These are phyloP conservation scores for Platypus cylindrus DNA, from an alignment of 2,888 invertebrate species.

Conservation along the genomic window DNA sequence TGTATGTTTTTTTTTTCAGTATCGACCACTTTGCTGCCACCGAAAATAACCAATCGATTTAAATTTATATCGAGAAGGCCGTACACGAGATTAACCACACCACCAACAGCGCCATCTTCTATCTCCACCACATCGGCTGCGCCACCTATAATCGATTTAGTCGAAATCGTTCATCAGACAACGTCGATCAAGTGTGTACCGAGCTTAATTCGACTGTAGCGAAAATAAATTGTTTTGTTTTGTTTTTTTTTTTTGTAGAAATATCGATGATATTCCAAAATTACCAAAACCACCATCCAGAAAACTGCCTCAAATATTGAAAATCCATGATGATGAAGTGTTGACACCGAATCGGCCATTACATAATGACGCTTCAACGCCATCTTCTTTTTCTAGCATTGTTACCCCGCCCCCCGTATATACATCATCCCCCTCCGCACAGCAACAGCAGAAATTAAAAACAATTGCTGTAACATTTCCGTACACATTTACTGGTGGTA, in stretches of 20 bases:
- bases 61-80: slow-evolving; percentile 22
- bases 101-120: slow-evolving; percentile 11
- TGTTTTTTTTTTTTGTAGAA: no score
- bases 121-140: no score
- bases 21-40: slow-evolving; percentile 8
- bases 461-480: slow-evolving; percentile 11
- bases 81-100: slow-evolving; percentile 16
- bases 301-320: slow-evolving; percentile 8
- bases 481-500: slow-evolving; percentile 4
- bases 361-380: neutral
- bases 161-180: neutral
- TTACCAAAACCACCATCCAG: no score
- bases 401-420: neutral
- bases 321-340: slow-evolving; percentile 1
- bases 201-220: no score
- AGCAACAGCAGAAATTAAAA: slow-evolving; percentile 2
- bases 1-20: no score
- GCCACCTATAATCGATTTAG: neutral
- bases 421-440: neutral
- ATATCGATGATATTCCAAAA: no score
- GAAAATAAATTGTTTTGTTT: no score
- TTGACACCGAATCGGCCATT: neutral
- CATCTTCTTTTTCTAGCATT: neutral
- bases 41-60: slow-evolving; percentile 16
- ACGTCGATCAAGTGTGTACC: no score